phyloP scores from a whole-genome alignment of 2,797 vertebrate species.

The Mus caroli region DNA sequence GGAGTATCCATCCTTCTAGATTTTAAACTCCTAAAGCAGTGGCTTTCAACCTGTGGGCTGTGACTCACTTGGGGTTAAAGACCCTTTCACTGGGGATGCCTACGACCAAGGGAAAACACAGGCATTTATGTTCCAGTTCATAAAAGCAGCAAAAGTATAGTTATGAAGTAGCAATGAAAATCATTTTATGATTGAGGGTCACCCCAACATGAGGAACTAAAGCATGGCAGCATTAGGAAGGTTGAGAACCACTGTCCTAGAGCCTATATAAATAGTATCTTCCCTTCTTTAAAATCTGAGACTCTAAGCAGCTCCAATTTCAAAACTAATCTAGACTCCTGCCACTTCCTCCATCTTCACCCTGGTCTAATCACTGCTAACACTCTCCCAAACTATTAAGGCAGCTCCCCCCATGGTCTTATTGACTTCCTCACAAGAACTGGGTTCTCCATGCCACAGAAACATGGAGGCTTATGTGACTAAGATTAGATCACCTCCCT shows the following conservation, averaged over 20 bases:
- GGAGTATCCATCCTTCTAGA: background rate
- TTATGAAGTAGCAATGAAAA: background rate
- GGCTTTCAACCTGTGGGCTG: background rate
- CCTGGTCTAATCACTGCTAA: background rate
- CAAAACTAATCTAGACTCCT: background rate
- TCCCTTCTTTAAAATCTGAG: background rate
- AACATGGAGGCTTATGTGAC: background rate
- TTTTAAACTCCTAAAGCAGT: background rate
- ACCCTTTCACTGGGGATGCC: background rate
- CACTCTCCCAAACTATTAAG: background rate
- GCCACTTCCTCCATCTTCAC: background rate
- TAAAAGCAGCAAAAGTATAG: background rate
- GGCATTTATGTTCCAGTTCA: too few relatives aligned
- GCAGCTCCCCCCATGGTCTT: background rate
- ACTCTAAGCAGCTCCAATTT: background rate
- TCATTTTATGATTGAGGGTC: background rate
- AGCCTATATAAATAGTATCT: background rate
- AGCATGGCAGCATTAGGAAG: background rate
- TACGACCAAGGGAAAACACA: background rate
- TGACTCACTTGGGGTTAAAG: too few relatives aligned
- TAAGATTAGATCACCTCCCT: background rate
- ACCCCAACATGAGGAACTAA: background rate
- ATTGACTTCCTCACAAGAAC: background rate
- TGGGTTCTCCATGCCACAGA: background rate
- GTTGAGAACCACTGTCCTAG: background rate